A percentile compares a stretch with the other conserved stretches of the same genome.
Evolutionary conservation across 2,113 vertebrate genomes (phyloP).

Genomic region (Xiphophorus hellerii): DNA sequence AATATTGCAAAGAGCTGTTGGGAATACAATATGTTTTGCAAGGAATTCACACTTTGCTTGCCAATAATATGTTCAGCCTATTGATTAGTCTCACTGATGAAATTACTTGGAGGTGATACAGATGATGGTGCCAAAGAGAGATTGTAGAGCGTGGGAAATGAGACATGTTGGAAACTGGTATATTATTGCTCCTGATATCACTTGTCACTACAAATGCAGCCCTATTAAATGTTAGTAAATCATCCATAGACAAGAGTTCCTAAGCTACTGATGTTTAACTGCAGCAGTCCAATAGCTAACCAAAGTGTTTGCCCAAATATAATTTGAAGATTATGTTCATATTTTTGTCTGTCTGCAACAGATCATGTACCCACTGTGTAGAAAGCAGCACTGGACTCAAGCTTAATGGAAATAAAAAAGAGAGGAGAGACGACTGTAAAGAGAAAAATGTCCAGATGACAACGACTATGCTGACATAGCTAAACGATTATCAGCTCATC

Average conservation of each 20-base stretch:
- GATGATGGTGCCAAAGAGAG: too few relatives aligned
- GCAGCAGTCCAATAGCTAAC: not conserved
- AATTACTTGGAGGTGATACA: too few relatives aligned
- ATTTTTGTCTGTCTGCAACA: constrained; percentile 1
- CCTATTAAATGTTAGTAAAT: not conserved
- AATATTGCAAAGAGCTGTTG: too few relatives aligned
- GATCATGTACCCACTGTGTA: constrained; percentile 3
- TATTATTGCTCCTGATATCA: not conserved
- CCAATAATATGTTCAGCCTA: too few relatives aligned
- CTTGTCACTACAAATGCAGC: not conserved
- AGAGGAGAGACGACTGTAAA: not conserved
- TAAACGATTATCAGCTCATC: constrained; percentile 3
- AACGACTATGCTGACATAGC: constrained; percentile 23
- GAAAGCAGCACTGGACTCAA: not conserved
- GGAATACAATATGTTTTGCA: too few relatives aligned
- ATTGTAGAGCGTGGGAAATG: too few relatives aligned
- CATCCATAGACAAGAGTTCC: too few relatives aligned
- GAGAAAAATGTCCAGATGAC: constrained; percentile 35
- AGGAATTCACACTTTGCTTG: too few relatives aligned
- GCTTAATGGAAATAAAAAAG: constrained; percentile 20
- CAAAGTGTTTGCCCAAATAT: not conserved
- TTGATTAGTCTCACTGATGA: too few relatives aligned
- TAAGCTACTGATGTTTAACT: not conserved
- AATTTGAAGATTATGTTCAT: not conserved
- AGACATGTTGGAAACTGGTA: too few relatives aligned